Evolutionary conservation across 2,113 vertebrate genomes (phyloP), one percentile per base, ranked within the genome.

Genomic region (Pimephales promelas): DNA sequence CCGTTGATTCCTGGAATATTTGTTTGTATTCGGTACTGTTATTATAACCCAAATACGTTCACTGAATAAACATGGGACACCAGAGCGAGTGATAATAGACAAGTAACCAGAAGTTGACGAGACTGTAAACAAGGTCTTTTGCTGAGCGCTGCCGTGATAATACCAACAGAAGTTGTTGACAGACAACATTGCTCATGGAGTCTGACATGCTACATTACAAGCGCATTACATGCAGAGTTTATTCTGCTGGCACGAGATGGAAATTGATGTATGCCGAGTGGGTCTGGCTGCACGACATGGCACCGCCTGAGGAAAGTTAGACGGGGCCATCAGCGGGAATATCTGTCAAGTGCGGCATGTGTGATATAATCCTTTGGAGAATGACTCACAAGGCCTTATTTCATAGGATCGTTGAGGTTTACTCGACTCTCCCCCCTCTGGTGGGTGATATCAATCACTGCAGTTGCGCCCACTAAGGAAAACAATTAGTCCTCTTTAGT

Each of bases 401-500:
- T 79, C 47, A 54, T 18, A 36, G 73, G 81, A 74, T 78, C 45
- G 62, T 40, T 75, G 49, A 54, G 28, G 75, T 59, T 54, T 40
- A 76, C 36, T 70, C 81, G 57, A 72, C 59, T 61, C 75, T 13
- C 59, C 73, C 73, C 83, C 62, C 84, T 74, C 85, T 82, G 10
- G 77, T 74, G 83, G 82, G 88, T 79, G 80, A 86, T 70, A 82
- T 74, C 52, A 83, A 76, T 87, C 77, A 83, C 74, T 89, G 68
- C 84, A 89, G 40, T 87, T 74, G 82, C 57, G 20, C 70, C 73
- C 43, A 45, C 79, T 22, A 26, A 86, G 56, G 59, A 81, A 81
- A 92, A 91, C 89, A 91, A 90, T 90, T 90, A 89, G 90, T 90
- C 81, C 85, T 85, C 71, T 87, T 88, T 86, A 87, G 88, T 87